phyloP scores from a whole-genome alignment of 2,888 invertebrate species.

The Limenitis arthemis region DNA sequence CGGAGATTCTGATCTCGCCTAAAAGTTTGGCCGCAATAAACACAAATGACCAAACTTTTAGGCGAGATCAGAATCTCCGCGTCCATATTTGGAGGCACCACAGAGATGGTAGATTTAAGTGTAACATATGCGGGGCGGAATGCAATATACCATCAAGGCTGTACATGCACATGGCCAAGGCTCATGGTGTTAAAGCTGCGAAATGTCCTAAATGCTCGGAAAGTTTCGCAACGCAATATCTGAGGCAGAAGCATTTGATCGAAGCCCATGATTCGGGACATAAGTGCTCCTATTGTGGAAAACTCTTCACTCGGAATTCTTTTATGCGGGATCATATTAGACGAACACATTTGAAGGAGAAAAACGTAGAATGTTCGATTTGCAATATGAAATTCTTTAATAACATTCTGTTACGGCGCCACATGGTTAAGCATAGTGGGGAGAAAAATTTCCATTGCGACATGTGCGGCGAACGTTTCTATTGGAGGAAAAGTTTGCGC shows the following conservation, averaged over 20 bases:
- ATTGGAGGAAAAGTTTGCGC: conserved; percentile 73
- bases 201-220: conserved; percentile 60
- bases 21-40: too few relatives aligned
- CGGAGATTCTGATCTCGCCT: too few relatives aligned
- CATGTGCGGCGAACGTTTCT: conserved; percentile 72
- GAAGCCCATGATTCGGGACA: conserved; percentile 63
- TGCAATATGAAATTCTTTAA: conserved; percentile 64
- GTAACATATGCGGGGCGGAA: conserved; percentile 52
- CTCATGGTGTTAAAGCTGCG: conserved; percentile 58
- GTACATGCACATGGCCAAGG: conserved; percentile 63
- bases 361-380: conserved; percentile 57
- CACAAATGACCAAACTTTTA: conserved; percentile 59
- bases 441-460: conserved; percentile 74
- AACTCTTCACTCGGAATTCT: conserved; percentile 53
- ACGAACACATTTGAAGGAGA: conserved; percentile 59
- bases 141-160: conserved; percentile 61
- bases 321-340: conserved; percentile 59
- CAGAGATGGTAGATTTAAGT: conserved; percentile 56
- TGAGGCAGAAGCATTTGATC: conserved; percentile 68
- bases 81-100: conserved; percentile 64
- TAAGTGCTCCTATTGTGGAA: conserved; percentile 57
- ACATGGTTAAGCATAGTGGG: conserved; percentile 65
- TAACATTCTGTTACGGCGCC: conserved; percentile 51
- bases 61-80: conserved; percentile 57
- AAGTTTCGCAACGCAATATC: conserved; percentile 64